Base-by-base conservation (phyloP, 2,797 vertebrate species). In the Peromyscus eremicus region DNA sequence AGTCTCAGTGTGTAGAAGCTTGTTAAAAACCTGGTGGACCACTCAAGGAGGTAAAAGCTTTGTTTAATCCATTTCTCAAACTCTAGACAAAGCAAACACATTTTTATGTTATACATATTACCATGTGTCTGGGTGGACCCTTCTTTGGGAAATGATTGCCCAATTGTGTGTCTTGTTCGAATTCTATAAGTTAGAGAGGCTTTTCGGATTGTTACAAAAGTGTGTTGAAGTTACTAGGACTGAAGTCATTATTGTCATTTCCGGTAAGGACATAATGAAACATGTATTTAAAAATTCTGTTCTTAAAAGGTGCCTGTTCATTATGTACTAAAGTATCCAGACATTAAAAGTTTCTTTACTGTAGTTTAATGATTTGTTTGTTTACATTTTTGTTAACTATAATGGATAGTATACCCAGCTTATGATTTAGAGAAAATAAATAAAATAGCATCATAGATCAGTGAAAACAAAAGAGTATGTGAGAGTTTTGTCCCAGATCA, bases 221-320 rank as follows among this genome's bases (percentile, higher is more conserved):
- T 7, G 5, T 93, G 32, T 27, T 68, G 2, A 82, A 43, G 29
- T 77, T 77, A 60, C 4, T 92, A 55, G 62, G 60, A 43, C 21
- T 70, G 52, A 89, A 92, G 14, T 76, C 85, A 71, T 37, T 83
- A 66, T 40, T 68, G 57, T 85, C 7, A 43, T 81, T 75, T 34
- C 49, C 89, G 21, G 5, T 70, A 81, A 89, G 68, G 21, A 89
- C 12, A 66, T 85, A 34, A 32, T 75, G 29, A 94, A 81, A 16
- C 14, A 62, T 62, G 43, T 92, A 62, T 60, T 94, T 92, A 68
- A 92, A 89, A 89, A 60, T 85, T 91, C 64, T 90, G 6, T 87
- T 80, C 66, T 90, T 90, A 21, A 76, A 86, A 52, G 9, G 7
- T 82, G 14, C 52, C 37, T 87, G 27, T 92, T 94, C 12, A 75